Evolutionary conservation across 2,888 invertebrate species (phyloP).

Genomic region (Eupithecia exiguata): DNA sequence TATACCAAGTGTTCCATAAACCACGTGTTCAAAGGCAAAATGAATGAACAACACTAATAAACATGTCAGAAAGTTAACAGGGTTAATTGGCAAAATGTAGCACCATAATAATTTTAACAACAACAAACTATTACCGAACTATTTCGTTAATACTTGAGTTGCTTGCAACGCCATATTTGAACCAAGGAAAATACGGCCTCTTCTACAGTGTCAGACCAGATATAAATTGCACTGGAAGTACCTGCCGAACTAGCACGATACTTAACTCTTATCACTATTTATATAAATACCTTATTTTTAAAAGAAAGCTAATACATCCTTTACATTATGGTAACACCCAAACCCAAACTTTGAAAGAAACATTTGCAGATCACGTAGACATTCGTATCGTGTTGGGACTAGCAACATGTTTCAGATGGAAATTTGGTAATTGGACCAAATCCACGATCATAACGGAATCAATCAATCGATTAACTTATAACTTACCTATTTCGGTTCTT

Average conservation of each 20-base stretch:
- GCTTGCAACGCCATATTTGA: constrained; percentile 63
- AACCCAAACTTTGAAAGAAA: background rate
- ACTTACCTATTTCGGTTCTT: too few relatives aligned
- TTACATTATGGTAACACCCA: background rate
- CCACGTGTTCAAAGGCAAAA: background rate
- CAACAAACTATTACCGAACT: constrained; percentile 45
- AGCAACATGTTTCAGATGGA: too few relatives aligned
- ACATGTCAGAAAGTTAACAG: background rate
- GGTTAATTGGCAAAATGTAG: background rate
- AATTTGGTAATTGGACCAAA: too few relatives aligned
- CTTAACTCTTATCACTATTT: background rate
- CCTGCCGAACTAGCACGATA: background rate
- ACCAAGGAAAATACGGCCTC: constrained; percentile 61
- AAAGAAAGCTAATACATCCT: too few relatives aligned
- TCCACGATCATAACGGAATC: background rate
- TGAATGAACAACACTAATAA: constrained; percentile 1
- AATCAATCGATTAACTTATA: background rate
- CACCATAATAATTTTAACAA: background rate
- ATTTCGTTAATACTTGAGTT: constrained; percentile 63
- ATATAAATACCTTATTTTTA: background rate
- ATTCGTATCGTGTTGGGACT: background rate
- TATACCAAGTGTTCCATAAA: background rate
- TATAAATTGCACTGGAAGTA: constrained; percentile 20
- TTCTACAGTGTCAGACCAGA: constrained; percentile 38
- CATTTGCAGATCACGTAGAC: background rate